Evolutionary conservation across 2,113 vertebrate genomes (phyloP), one percentile per base, ranked within the genome.

Genomic region (Pomatostomus ruficeps): DNA sequence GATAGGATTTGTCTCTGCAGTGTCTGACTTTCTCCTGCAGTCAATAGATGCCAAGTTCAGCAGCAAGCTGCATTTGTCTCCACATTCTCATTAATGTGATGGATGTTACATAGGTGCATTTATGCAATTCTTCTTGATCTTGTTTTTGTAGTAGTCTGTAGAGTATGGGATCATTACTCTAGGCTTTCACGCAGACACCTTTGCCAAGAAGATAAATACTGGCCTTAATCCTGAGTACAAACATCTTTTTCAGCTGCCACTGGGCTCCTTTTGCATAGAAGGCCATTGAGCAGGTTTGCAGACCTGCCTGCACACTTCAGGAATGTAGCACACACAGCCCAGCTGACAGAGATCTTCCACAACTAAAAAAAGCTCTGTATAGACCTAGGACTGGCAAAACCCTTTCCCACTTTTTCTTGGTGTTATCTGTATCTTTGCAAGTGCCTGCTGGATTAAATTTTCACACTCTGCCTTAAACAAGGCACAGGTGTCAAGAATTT

Each of bases 81-180:
- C 71, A 40, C 19, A 5, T 72, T 93, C 88, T 91, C 72, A 65
- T 88, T 86, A 83, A 70, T 14, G 38, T 87, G 92, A 90, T 82
- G 43, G 67, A 73, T 92, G 88, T 55, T 95, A 87, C 77, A 88
- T 94, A 93, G 75, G 90, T 90, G 76, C 68, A 89, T 93, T 94
- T 96, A 96, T 96, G 88, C 79, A 91, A 90, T 95, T 90, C 82
- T 88, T 96, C 91, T 94, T 92, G 82, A 91, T 95, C 91, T 96
- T 88, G 89, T 96, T 97, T 95, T 94, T 85, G 89, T 87, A 96
- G 76, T 81, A 73, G 84, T 87, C 89, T 93, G 61, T 92, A 81
- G 91, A 71, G 46, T 84, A 46, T 57, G 72, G 79, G 63, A 88
- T 92, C 91, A 93, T 96, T 96, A 94, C 77, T 93, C 70, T 73